Evolutionary conservation across 2,113 vertebrate species (phyloP), one percentile per base, ranked within the genome.

Genomic region (Lepisosteus osseus): DNA sequence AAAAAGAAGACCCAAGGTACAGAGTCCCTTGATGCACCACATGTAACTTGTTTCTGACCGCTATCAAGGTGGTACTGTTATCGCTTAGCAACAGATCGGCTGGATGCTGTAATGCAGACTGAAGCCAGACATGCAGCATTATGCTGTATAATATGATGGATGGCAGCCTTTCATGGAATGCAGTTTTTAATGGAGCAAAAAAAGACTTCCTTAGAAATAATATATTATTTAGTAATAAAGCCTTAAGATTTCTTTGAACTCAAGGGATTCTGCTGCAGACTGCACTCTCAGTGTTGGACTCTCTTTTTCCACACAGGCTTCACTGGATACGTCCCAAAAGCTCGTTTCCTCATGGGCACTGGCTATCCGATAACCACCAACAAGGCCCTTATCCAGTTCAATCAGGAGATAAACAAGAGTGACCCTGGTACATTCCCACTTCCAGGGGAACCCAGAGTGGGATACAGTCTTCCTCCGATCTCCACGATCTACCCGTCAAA

Each of bases 341-440:
- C 84, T 6, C 85, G 79, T 40, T 89, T 92, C 75, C 79, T 92
- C 29, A 84, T 80, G 0, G 88, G 90, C 42, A 86, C 78, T 70
- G 78, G 84, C 47, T 93, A 86, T 66, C 87, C 89, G 4, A 66
- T 80, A 72, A 83, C 82, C 66, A 90, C 88, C 67, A 93, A 85
- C 54, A 73, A 65, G 65, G 88, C 87, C 0, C 72, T 91, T 68
- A 79, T 83, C 62, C 87, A 92, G 74, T 93, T 94, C 70, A 82
- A 79, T 4, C 84, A 76, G 54, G 81, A 87, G 68, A 83, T 75
- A 72, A 77, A 9, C 7, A 42, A 0, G 0, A 72, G 67, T 47
- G 57, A 68, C 42, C 62, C 4, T 29, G 15, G 6, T 0, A 47
- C 65, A 14, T 29, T n/a, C 8, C 8, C 44, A 3, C 3, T 29